Evolutionary conservation across 2,797 vertebrate species (phyloP), one percentile per base, ranked within the genome.

Genomic region (Cossypha niveicapilla): DNA sequence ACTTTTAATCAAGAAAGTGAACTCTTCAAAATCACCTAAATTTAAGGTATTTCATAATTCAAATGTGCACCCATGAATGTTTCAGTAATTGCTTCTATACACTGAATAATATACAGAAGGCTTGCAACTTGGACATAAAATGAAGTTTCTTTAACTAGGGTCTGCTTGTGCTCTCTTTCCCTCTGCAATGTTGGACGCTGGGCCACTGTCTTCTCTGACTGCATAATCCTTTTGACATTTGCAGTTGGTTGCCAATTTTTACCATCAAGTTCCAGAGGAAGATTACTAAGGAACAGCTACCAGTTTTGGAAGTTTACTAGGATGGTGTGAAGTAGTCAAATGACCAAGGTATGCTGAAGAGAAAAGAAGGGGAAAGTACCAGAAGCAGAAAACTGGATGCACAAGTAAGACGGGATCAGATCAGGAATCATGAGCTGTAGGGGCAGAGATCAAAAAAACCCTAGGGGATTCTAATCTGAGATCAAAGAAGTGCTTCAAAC

Each of bases 401-500:
- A 24, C 90, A 86, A 91, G 94, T 77, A 88, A 50, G 73, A 92
- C 19, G 0, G 42, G 77, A 84, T 82, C 58, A 88, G 79, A 84
- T 53, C 45, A 81, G 42, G 67, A 94, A 88, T 86, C 86, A 84
- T 58, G 39, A 91, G 61, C 86, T 94, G 39, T 72, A 90, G 70
- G 76, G 57, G 30, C 28, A 94, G 70, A 92, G 82, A 95, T 94
- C 76, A 88, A 91, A 95, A 94, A 65, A 75, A 71, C 50, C 42
- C 17, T 37, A 30, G 30, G 79, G 73, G 30, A 74, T 39, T 95
- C 76, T 93, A 95, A 93, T 77, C 61, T 90, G 83, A 96, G 83
- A 94, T 96, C 90, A 96, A 95, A 94, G 84, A 67, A 70, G 14
- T 67, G 35, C 45, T 94, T 94, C 78, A 91, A 89, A 77, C 90